A percentile compares a stretch with the other conserved stretches of the same genome.
Conservation (phyloP, 2,113 vertebrate species). For the Callospermophilus lateralis region DNA sequence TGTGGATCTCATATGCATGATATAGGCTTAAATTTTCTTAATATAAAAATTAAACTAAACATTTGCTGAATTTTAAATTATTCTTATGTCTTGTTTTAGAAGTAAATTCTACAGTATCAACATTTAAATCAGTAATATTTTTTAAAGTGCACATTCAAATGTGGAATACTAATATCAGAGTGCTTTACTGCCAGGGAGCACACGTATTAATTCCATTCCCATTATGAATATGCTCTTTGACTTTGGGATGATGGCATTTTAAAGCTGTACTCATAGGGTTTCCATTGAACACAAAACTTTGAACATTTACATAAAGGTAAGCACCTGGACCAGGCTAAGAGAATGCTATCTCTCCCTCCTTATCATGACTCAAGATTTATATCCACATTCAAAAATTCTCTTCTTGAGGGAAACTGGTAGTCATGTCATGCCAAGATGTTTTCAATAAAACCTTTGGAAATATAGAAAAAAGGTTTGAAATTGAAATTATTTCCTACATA, state of each 20-base stretch:
- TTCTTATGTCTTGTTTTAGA: background rate
- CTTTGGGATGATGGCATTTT: conserved; percentile 81
- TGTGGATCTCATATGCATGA: conserved; percentile 59
- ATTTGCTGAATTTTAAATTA: background rate
- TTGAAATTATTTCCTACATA: conserved; percentile 69
- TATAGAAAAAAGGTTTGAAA: conserved; percentile 36
- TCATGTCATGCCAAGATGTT: conserved; percentile 64
- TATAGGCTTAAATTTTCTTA: background rate
- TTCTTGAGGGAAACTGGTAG: conserved; percentile 60
- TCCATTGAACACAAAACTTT: conserved; percentile 58
- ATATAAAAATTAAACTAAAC: background rate
- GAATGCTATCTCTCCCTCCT: background rate
- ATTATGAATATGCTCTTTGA: conserved; percentile 71
- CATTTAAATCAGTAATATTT: conserved; percentile 43
- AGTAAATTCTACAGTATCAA: conserved; percentile 29
- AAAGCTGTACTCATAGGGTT: conserved; percentile 61
- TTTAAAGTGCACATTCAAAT: background rate
- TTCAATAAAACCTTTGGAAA: conserved; percentile 74
- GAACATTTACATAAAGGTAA: conserved; percentile 66
- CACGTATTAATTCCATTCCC: conserved; percentile 75
- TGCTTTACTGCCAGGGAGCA: background rate
- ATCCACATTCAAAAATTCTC: conserved; percentile 68
- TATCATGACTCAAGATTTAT: conserved; percentile 64
- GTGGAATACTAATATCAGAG: conserved; percentile 22
- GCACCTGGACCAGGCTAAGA: conserved; percentile 53